phyloP scores from a whole-genome alignment of 2,113 vertebrate species.

The Scopus umbretta region DNA sequence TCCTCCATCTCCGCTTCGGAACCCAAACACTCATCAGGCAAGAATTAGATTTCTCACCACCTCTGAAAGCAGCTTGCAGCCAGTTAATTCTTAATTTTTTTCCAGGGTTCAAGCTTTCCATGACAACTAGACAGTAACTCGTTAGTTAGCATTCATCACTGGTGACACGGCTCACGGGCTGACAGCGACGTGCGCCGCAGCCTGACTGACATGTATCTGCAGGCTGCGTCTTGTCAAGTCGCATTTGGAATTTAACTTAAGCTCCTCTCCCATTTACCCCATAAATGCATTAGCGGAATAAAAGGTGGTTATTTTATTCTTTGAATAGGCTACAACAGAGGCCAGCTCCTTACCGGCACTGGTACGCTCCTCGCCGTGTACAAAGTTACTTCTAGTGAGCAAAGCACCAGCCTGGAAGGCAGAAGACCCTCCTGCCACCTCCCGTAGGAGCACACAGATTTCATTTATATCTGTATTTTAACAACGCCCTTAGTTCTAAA shows the following conservation, averaged over 20 bases:
- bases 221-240: not conserved
- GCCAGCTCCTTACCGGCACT: not conserved
- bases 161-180: not conserved
- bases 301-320: not conserved
- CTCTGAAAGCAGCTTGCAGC: not conserved
- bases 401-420: not conserved
- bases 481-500: not conserved
- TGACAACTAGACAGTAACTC: not conserved
- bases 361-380: accelerated
- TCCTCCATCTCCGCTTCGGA: not conserved
- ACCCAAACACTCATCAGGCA: not conserved
- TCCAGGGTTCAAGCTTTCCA: not conserved
- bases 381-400: not conserved
- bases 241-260: not conserved
- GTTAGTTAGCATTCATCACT: not conserved
- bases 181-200: accelerated
- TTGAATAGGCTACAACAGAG: not conserved
- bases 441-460: accelerated
- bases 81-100: not conserved
- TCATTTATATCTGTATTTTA: not conserved
- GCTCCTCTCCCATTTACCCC: not conserved
- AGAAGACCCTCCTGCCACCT: not conserved
- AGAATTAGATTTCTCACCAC: not conserved
- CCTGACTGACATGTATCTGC: not conserved
- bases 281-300: not conserved